Base-by-base conservation (phyloP, 2,797 vertebrate species). In the Paedocypris micromegethes region DNA sequence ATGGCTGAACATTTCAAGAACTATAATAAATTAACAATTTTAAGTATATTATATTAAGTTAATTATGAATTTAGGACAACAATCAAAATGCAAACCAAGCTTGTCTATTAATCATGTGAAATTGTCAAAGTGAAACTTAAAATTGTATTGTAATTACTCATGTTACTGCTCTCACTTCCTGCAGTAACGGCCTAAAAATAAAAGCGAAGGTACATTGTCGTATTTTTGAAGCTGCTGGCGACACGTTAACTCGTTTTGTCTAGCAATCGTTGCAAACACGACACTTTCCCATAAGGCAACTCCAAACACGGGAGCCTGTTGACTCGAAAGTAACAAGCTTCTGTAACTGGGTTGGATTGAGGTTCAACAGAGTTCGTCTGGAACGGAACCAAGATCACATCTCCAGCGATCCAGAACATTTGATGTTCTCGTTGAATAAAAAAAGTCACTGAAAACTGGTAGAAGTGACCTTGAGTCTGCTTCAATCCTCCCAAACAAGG, bases 281-380 rank as follows among this genome's bases (percentile, higher is more conserved):
- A 8, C 23, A 5, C 57, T 59, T 59, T 56, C 8, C 40, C 8
- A 57, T 58, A 58, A 44, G 5, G 42, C 56, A 44, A 58, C 41
- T 43, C 3, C 2, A 9, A 58, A 5, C 23, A 58, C 2, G 2
- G 41, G 3, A 23, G n/a, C 5, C n/a, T 53, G 51, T 6, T 53
- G 38, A 53, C 9, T 53, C 23, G 38, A 58, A 57, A 6, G 9
- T 9, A 0, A 2, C 52, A 2, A 1, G 9, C 3, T 5, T 56
- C 39, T 56, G 54, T 5, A 56, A 42, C n/a, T 56, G 40, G 39
- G 39, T 55, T 5, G 0, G 38, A 54, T 38, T 0, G 51, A 37
- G 9, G 51, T 38, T 0, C 23, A 23, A 23, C 23, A 23, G 23
- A 23, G 23, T 23, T 23, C 23, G 23, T 23, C 23, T 23, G 23